Evolutionary conservation across 2,888 invertebrate genomes (phyloP), one percentile per base, ranked within the genome.

Genomic region (Napeogenes inachia): DNA sequence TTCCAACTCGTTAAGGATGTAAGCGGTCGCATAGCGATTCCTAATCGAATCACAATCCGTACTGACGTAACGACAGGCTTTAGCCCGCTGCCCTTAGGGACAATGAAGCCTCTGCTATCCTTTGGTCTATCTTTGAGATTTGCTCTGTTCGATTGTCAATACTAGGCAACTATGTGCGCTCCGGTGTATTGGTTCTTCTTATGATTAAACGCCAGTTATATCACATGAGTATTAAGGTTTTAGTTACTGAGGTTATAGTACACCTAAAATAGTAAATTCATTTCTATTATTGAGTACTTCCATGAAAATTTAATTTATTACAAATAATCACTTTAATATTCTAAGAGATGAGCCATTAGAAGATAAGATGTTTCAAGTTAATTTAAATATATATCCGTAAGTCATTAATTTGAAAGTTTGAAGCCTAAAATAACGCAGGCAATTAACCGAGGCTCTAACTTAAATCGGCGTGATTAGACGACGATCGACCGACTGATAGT

Each of bases 11-110:
- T 86, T 86, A 85, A 83, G 81, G 85, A 83, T 80, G 79, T 82
- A 85, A 87, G 79, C 82, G 85, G 82, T 81, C 85, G 83, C 82
- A 82, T 81, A 81, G 78, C 76, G 77, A 74, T 77, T 77, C 79
- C 81, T 88, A 88, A 89, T 88, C 85, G 86, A 85, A 87, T 88
- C 85, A 86, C 85, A 86, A 87, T 86, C 80, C 81, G 77, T 75
- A 79, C 76, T 75, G 77, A 85, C 81, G 82, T 81, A 79, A 80
- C 67, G 79, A 78, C 74, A 80, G 78, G 79, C 80, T 80, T 75
- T 79, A 72, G 66, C 72, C 73, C 74, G 63, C 63, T 63, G 62
- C 61, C 78, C 76, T 68, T 71, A 64, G 80, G 81, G 79, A 76
- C 68, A 68, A 69, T 68, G 71, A 74, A 73, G 75, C 76, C 75